phyloP scores from a whole-genome alignment of 2,888 invertebrate genomes.

The Polia nebulosa region DNA sequence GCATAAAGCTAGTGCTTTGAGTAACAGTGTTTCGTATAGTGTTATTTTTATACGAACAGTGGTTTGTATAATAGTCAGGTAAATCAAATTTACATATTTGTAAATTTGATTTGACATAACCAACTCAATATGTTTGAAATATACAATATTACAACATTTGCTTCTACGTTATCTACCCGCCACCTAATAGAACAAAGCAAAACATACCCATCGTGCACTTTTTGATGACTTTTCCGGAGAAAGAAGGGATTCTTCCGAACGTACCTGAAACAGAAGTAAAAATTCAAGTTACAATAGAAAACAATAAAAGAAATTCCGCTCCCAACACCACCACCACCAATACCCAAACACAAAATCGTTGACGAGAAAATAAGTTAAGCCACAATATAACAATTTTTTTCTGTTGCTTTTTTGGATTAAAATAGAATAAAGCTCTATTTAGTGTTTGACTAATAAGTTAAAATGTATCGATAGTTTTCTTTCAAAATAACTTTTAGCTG shows the following conservation, averaged over 20 bases:
- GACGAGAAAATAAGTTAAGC: not conserved
- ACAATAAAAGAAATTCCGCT: not conserved
- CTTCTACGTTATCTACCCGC: constrained; percentile 69
- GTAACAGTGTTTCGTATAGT: not conserved
- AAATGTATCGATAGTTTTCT: not conserved
- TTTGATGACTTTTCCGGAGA: constrained; percentile 83
- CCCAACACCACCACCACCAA: too few species aligned
- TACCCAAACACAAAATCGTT: not conserved
- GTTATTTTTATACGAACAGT: constrained; percentile 16
- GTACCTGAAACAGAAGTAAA: constrained; percentile 82
- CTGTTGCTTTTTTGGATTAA: not conserved
- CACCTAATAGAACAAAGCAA: constrained; percentile 73
- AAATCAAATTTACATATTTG: too few species aligned
- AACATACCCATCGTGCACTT: constrained; percentile 88
- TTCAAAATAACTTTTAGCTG: not conserved
- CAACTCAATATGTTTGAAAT: constrained; percentile 19
- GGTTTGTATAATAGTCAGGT: constrained; percentile 17
- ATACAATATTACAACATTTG: not conserved
- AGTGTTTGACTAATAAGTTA: too few species aligned
- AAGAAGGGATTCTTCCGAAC: constrained; percentile 89
- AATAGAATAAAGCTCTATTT: not conserved
- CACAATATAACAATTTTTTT: not conserved
- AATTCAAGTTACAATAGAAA: not conserved
- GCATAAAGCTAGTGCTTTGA: not conserved
- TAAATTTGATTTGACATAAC: constrained; percentile 16